These are phyloP conservation scores for Symphodus melops DNA, from an alignment of 2,113 vertebrate genomes.

Conservation along the genomic window DNA sequence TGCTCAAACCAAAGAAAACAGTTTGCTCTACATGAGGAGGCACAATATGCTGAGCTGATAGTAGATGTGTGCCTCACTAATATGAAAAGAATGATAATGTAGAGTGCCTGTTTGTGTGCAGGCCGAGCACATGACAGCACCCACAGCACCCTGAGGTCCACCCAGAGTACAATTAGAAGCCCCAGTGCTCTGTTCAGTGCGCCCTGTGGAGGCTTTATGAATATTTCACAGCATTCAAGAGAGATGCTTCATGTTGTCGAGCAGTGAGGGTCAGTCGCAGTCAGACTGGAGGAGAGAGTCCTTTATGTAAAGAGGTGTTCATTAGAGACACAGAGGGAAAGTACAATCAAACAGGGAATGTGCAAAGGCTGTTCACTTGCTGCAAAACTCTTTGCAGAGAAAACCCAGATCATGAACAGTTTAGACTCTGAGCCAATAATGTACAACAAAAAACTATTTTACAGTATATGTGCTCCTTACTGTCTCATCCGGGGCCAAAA, in stretches of 20 bases:
- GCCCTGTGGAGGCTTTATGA: slow-evolving; percentile 41
- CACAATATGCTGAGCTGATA: not conserved
- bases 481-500: too few relatives aligned
- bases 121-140: slow-evolving; percentile 18
- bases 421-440: not conserved
- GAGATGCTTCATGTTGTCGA: slow-evolving; percentile 31
- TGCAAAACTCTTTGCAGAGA: too few relatives aligned
- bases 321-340: slow-evolving; percentile 12
- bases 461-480: too few relatives aligned
- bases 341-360: slow-evolving; percentile 10
- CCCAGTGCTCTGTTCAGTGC: slow-evolving; percentile 9
- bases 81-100: not conserved
- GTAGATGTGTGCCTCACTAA: not conserved
- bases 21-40: not conserved
- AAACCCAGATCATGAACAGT: slow-evolving; percentile 1
- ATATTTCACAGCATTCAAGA: slow-evolving; percentile 54
- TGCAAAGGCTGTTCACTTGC: slow-evolving; percentile 1
- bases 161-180: slow-evolving; percentile 51
- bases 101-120: slow-evolving; percentile 6
- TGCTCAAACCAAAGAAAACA: not conserved
- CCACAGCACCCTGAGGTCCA: slow-evolving; percentile 40
- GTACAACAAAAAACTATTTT: too few relatives aligned
- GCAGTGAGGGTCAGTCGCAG: slow-evolving; percentile 32
- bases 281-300: slow-evolving; percentile 26
- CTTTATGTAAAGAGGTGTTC: slow-evolving; percentile 21